Conservation (phyloP, 2,888 invertebrate species). For the Lamellibrachia columna region DNA sequence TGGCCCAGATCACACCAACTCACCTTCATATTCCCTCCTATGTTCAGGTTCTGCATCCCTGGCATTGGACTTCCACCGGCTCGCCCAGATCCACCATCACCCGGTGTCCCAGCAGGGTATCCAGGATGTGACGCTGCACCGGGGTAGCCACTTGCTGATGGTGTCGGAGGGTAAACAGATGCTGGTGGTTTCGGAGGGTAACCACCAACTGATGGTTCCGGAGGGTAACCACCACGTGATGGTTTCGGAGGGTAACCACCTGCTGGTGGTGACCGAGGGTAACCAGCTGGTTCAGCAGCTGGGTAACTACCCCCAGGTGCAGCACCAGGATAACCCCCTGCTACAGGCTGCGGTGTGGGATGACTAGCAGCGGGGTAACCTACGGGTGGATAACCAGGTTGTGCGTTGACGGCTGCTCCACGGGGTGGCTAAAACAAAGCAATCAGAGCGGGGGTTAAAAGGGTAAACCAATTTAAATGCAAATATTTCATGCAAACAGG, state of each 20-base stretch:
- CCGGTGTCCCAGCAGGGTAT: neutral
- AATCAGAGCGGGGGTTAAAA: too few species aligned
- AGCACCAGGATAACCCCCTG: too few species aligned
- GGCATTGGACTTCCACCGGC: neutral
- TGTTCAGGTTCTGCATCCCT: neutral
- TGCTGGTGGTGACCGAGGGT: neutral
- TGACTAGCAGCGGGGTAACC: neutral
- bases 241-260: neutral
- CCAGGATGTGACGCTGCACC: neutral
- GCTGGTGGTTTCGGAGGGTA: neutral
- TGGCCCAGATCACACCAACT: neutral
- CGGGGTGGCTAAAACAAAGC: too few species aligned
- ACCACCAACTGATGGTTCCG: neutral
- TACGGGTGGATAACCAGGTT: neutral
- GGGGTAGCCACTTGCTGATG: neutral
- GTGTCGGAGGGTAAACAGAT: neutral
- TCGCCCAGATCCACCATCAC: neutral
- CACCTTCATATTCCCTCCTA: neutral
- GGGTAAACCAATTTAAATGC: too few species aligned
- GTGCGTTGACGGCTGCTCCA: neutral
- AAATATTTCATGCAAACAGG: too few species aligned
- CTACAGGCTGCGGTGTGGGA: too few species aligned
- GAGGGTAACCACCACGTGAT: neutral
- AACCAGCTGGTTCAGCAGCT: neutral
- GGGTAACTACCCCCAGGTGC: too few species aligned